Base-by-base conservation (phyloP, 2,113 vertebrate species). In the Myrmecobius fasciatus region DNA sequence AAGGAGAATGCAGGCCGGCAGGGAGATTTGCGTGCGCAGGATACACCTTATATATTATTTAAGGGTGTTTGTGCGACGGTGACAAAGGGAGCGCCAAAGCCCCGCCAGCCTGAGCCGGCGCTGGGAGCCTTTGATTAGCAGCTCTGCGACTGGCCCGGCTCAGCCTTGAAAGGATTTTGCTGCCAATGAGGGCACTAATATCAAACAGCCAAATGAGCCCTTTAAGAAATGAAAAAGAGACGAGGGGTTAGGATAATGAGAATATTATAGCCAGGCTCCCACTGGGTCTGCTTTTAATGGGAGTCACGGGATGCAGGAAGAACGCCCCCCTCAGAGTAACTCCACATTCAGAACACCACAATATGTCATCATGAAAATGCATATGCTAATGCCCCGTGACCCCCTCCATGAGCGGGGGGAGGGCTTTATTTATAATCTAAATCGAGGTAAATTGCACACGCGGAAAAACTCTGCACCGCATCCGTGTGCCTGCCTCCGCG, bases 191-290 rank as follows among this genome's bases (percentile, higher is more conserved):
- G 83, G 93, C 48, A 89, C 28, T 8, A n/a, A 92, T 28, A 36
- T 54, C 94, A 89, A 89, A 94, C 95, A 91, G 89, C 56, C 12
- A 36, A 95, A 92, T 93, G 95, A 94, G 90, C 92, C 94, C 95
- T 96, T 95, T 92, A 93, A 96, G 46, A 52, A 93, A 92, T 56
- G 96, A 60, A 91, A 92, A 75, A 53, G 95, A 95, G 93, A 67
- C 0, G 75, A 91, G 89, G 91, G 89, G 54, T 93, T 67, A 92
- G 92, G 94, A 97, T 90, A 94, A 96, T 93, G 96, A 93, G 94
- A 94, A 17, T 20, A 96, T 93, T 54, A 93, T 0, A 91, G 96
- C 88, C 5, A 52, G 91, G 54, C 48, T 67, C 93, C n/a, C 36
- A 89, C 56, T 14, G 94, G 8, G 90, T 26, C 89, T 95, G 92